Conservation (phyloP, 2,888 invertebrate genomes). For the Steinernema scapterisci region DNA sequence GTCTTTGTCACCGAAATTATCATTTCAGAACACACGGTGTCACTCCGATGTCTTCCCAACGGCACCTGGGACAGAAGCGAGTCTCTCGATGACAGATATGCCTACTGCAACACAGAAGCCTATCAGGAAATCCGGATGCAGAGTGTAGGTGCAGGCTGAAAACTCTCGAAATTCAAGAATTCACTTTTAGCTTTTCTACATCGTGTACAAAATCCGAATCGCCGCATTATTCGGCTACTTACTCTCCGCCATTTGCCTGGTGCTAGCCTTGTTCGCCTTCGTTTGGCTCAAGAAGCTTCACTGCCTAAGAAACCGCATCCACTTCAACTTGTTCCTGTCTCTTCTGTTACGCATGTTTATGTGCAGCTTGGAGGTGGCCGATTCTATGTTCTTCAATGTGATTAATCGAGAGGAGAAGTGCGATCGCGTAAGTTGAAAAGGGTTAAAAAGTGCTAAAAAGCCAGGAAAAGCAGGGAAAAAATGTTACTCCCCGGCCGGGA, state of each 20-base stretch:
- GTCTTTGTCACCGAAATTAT: constrained; percentile 12
- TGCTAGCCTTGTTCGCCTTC: constrained; percentile 6
- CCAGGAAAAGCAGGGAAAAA: background rate
- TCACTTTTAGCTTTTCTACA: constrained; percentile 13
- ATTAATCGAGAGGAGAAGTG: constrained; percentile 12
- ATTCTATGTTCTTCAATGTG: background rate
- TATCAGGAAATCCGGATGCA: constrained; percentile 6
- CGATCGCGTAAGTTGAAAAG: background rate
- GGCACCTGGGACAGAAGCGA: background rate
- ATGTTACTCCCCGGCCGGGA: too few species aligned
- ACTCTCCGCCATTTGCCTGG: constrained; percentile 27
- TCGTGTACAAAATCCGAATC: constrained; percentile 17
- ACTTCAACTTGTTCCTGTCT: constrained; percentile 30
- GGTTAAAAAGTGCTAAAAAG: background rate
- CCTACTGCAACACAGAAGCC: constrained; percentile 10
- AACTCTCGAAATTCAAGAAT: background rate
- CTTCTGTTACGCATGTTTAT: constrained; percentile 24
- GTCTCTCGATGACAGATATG: background rate
- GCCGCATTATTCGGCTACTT: constrained; percentile 31
- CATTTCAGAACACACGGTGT: constrained; percentile 5
- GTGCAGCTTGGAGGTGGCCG: constrained; percentile 21
- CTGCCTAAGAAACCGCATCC: constrained; percentile 34
- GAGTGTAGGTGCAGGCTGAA: background rate
- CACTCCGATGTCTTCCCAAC: constrained; percentile 10
- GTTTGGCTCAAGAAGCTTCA: constrained; percentile 31